These are phyloP conservation scores for Liparis tanakae DNA, from an alignment of 2,797 vertebrate genomes.

Conservation along the genomic window DNA sequence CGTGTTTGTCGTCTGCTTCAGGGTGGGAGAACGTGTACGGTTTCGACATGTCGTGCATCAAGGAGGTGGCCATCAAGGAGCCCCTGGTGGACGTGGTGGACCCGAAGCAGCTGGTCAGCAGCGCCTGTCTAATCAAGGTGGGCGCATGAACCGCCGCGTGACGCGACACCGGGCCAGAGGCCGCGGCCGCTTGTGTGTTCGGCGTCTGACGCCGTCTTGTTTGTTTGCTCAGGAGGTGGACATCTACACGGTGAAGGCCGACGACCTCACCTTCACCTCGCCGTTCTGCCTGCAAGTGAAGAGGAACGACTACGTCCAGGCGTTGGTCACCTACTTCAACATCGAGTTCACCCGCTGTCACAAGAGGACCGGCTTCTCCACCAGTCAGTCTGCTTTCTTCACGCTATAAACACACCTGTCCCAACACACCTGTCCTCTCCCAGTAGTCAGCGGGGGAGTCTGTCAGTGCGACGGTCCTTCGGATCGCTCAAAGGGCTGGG, in stretches of 20 bases:
- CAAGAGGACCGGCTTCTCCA: constrained; percentile 95
- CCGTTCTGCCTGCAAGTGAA: constrained; percentile 97
- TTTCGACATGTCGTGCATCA: constrained; percentile 96
- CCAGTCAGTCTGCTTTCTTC: constrained; percentile 80
- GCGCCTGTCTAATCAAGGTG: constrained; percentile 94
- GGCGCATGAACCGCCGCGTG: not conserved
- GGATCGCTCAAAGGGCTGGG: not conserved
- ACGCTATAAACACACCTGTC: not conserved
- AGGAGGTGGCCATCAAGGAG: constrained; percentile 95
- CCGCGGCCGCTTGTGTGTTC: not conserved
- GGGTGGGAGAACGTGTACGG: constrained; percentile 98
- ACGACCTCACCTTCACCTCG: constrained; percentile 93
- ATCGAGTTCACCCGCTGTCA: constrained; percentile 96
- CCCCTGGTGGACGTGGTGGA: constrained; percentile 94
- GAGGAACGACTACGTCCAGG: constrained; percentile 94
- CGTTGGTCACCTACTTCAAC: constrained; percentile 95
- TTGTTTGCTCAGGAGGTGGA: constrained; percentile 88
- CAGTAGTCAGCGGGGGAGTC: not conserved
- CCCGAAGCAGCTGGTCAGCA: constrained; percentile 93
- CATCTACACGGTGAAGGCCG: constrained; percentile 94
- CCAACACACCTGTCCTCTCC: not conserved
- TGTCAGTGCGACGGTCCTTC: not conserved
- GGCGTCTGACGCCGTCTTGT: fast-evolving
- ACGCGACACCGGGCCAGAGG: not conserved
- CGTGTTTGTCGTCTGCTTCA: constrained; percentile 39